These are phyloP conservation scores for Leucophenga varia DNA, from an alignment of 1,140 invertebrate species.

Conservation along the genomic window DNA sequence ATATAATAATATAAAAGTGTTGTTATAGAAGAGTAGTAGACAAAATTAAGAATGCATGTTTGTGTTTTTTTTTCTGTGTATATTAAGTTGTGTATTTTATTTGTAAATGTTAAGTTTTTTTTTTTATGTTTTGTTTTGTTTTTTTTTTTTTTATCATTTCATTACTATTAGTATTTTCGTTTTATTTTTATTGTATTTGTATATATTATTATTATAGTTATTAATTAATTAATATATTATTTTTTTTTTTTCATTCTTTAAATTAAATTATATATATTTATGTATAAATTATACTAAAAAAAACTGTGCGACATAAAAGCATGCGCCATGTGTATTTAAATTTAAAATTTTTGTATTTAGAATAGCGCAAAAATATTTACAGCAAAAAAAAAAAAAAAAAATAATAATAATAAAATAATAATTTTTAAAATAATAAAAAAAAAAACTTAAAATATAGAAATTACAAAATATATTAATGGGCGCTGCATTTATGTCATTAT, in stretches of 20 bases:
- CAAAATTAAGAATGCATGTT: slow-evolving; percentile 48
- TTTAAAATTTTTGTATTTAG: too few relatives aligned
- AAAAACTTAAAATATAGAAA: slow-evolving; percentile 14
- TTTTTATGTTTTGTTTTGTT: slow-evolving; percentile 29
- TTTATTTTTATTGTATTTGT: slow-evolving; percentile 24
- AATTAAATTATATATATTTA: neutral
- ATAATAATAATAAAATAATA: too few relatives aligned
- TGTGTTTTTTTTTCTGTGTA: slow-evolving; percentile 46
- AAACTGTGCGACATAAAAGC: too few relatives aligned
- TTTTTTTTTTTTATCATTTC: slow-evolving; percentile 32
- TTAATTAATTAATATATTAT: slow-evolving; percentile 30
- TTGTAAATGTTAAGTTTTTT: too few relatives aligned
- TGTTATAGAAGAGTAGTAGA: slow-evolving; percentile 4
- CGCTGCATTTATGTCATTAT: neutral
- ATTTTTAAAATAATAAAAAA: slow-evolving; percentile 12
- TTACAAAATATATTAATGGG: slow-evolving; percentile 6
- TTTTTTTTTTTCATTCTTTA: neutral
- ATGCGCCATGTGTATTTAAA: too few relatives aligned
- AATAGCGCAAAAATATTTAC: slow-evolving; percentile 44
- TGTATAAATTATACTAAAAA: too few relatives aligned
- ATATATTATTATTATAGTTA: slow-evolving; percentile 34
- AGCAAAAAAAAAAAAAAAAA: slow-evolving; percentile 35
- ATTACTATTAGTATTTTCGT: slow-evolving; percentile 2
- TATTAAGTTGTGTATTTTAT: slow-evolving; percentile 54
- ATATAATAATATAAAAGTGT: slow-evolving; percentile 1